Conservation (phyloP, 2,797 vertebrate genomes). For the Agapornis canus region DNA sequence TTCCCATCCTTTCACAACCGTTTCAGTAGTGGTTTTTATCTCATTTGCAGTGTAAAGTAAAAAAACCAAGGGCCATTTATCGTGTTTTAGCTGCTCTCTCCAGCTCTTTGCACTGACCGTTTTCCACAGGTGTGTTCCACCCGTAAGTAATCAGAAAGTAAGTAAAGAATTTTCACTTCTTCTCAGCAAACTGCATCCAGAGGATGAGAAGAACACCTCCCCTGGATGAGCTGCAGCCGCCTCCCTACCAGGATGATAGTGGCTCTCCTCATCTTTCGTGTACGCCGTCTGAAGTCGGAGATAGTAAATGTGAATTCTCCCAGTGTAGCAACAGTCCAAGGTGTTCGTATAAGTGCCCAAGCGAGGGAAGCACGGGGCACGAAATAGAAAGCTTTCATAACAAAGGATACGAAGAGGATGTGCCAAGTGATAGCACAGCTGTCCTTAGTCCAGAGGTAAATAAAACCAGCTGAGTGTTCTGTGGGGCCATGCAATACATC, state of each 20-base stretch:
- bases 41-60: background rate
- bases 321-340: slow-evolving; percentile 91
- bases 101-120: background rate
- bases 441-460: slow-evolving; percentile 95
- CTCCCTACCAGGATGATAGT: slow-evolving; percentile 95
- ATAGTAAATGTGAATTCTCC: slow-evolving; percentile 91
- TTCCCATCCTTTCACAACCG: background rate
- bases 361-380: slow-evolving; percentile 87
- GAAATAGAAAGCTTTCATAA: slow-evolving; percentile 92
- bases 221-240: slow-evolving; percentile 93
- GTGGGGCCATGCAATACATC: background rate
- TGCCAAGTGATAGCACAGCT: slow-evolving; percentile 95
- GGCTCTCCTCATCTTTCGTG: slow-evolving; percentile 93
- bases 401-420: slow-evolving; percentile 95
- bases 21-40: background rate
- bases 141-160: background rate
- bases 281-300: slow-evolving; percentile 90
- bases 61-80: background rate
- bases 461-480: background rate
- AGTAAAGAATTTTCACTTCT: slow-evolving; percentile 68
- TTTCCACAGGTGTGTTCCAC: background rate
- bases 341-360: slow-evolving; percentile 91
- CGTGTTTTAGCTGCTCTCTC: background rate
- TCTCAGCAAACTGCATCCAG: slow-evolving; percentile 93
- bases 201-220: slow-evolving; percentile 95